Percentiles rank a stretch among this genome's conserved stretches.
Conservation (phyloP, 2,888 invertebrate genomes). For the Parnassius smintheus region DNA sequence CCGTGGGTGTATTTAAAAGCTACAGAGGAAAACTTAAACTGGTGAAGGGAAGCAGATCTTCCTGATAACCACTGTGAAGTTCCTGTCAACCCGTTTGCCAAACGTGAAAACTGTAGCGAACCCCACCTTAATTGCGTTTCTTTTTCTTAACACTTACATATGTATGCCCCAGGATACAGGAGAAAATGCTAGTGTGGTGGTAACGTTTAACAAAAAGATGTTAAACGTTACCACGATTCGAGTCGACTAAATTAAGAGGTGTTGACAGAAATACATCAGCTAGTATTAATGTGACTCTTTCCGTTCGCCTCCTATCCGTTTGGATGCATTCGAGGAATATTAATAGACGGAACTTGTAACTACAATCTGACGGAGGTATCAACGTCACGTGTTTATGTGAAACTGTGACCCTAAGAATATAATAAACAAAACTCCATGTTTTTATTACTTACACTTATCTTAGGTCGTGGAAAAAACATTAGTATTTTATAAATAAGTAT, state of each 20-base stretch:
- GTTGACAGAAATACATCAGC: constrained; percentile 42
- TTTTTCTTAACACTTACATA: too few relatives aligned
- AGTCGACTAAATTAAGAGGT: constrained; percentile 31
- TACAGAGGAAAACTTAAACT: too few relatives aligned
- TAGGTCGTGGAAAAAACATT: too few relatives aligned
- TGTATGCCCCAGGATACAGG: too few relatives aligned
- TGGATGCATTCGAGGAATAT: constrained; percentile 52
- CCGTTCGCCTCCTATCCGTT: constrained; percentile 52
- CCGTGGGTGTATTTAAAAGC: too few relatives aligned
- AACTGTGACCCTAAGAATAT: constrained; percentile 3
- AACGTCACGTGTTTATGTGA: constrained; percentile 14
- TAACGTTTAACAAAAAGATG: background rate
- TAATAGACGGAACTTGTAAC: constrained; percentile 32
- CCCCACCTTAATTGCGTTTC: too few relatives aligned
- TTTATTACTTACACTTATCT: background rate
- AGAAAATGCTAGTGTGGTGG: background rate
- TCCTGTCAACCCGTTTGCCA: too few relatives aligned
- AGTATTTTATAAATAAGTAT: too few relatives aligned
- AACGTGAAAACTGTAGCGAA: too few relatives aligned
- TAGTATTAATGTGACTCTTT: constrained; percentile 41
- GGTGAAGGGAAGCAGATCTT: too few relatives aligned
- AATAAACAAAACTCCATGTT: constrained; percentile 15
- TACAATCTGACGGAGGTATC: constrained; percentile 9
- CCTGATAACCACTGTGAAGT: too few relatives aligned
- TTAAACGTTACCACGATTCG: too few relatives aligned